Base-by-base conservation (phyloP, 2,797 vertebrate species). In the Naso thynnoides region DNA sequence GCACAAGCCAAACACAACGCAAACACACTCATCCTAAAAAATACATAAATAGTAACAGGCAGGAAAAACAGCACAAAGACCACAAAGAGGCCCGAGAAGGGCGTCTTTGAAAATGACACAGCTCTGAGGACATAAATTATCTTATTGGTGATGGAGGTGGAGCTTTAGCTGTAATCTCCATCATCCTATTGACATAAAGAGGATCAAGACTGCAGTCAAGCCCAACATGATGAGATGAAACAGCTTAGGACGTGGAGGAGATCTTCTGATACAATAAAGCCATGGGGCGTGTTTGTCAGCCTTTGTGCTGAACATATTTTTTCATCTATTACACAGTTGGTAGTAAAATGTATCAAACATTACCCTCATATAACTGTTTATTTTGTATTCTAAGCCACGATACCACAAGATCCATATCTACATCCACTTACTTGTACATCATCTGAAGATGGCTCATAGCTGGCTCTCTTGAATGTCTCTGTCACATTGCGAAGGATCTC, bases 401-500 rank as follows among this genome's bases (percentile, higher is more conserved):
- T 29, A 10, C 2, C 0, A 57, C 9, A 38, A 73, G 39, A 60
- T 48, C 39, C 14, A 14, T 21, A 23, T 33, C 23, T 6, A 1
- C 5, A 3, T 61, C 24, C n/a, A 75, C 92, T 95, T 94, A 99
- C 98, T 95, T 99, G 98, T 29, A 99, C 97, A 2, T 99, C 98
- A 81, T 99, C 98, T 26, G 98, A 99, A 0, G 97, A 97, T 2
- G 97, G 98, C 87, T 97, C 96, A 41, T 99, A 99, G 90, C 96
- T 98, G 86, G 98, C 98, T 88, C 98, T 96, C 92, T 96, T 99
- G 93, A 98, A 99, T 0, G 98, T 99, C 86, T 99, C 96, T 0
- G 98, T 99, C 84, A 99, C 98, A 48, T 99, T 99, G 91, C 96
- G 96, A 74, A 99, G 97, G 89, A 99, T 99, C 93, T 99, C 98